These are phyloP conservation scores for Pyrocoelia pectoralis DNA, from an alignment of 2,888 invertebrate species.

Conservation along the genomic window DNA sequence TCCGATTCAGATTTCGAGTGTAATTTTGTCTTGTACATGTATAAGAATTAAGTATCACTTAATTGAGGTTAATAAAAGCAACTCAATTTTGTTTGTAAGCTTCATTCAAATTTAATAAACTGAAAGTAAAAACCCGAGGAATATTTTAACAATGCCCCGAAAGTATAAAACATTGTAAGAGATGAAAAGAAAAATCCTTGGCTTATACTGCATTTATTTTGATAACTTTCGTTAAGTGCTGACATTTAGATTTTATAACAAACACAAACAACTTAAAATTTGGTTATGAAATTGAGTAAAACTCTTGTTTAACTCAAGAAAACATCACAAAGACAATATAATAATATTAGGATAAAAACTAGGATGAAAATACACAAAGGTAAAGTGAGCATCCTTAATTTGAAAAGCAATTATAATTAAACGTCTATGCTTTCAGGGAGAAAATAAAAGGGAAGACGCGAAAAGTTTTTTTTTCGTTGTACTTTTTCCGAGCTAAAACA, in stretches of 20 bases:
- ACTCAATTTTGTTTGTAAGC: too few relatives aligned
- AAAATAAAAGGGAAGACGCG: neutral
- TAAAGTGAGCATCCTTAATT: neutral
- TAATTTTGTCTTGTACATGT: too few relatives aligned
- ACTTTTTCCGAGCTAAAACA: neutral
- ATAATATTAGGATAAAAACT: neutral
- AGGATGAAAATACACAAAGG: neutral
- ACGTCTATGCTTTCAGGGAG: neutral
- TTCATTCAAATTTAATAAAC: too few relatives aligned
- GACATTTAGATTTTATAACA: neutral
- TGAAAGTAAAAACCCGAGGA: too few relatives aligned
- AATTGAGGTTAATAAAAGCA: too few relatives aligned
- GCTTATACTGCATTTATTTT: neutral
- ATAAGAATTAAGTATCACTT: too few relatives aligned
- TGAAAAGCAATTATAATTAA: neutral
- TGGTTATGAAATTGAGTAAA: neutral
- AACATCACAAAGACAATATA: neutral
- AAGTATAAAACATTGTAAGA: too few relatives aligned
- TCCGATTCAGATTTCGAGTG: too few relatives aligned
- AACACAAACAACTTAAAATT: neutral
- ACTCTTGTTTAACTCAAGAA: neutral
- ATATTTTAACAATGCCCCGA: too few relatives aligned
- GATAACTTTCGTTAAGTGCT: neutral
- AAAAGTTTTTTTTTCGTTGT: neutral
- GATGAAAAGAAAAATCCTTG: neutral